Evolutionary conservation across 2,113 vertebrate genomes (phyloP).

Genomic region (Myocastor coypus): DNA sequence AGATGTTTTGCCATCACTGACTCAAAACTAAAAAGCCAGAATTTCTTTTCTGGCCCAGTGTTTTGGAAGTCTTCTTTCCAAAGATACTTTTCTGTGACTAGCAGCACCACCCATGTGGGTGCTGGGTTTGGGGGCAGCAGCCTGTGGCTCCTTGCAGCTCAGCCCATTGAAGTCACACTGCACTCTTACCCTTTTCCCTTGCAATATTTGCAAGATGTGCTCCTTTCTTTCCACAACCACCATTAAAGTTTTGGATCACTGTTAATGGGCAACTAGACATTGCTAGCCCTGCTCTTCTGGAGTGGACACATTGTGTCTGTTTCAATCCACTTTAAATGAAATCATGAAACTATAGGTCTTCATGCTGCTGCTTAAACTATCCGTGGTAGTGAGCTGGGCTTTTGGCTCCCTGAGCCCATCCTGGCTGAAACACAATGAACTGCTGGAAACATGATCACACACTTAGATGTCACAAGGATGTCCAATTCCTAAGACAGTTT

Average conservation of each 20-base stretch:
- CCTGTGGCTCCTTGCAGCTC: background rate
- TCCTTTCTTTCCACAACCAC: background rate
- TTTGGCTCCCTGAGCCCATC: background rate
- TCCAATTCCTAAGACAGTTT: background rate
- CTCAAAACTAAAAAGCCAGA: slow-evolving; percentile 46
- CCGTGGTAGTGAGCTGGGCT: background rate
- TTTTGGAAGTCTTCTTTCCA: slow-evolving; percentile 18
- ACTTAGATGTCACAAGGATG: background rate
- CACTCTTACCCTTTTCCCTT: background rate
- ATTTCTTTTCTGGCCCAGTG: background rate
- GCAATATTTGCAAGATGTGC: background rate
- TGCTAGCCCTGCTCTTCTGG: background rate
- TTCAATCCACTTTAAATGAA: background rate
- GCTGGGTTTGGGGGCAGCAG: background rate
- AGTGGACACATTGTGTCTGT: background rate
- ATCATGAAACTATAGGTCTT: background rate
- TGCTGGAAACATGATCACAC: background rate
- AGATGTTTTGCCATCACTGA: slow-evolving; percentile 60
- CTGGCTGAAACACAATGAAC: slow-evolving; percentile 28
- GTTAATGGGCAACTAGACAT: background rate
- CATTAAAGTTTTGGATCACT: background rate
- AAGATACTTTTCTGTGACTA: background rate
- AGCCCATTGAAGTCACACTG: background rate
- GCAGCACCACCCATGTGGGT: background rate
- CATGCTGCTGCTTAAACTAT: background rate